Evolutionary conservation across 64 coral and sea anemone species (phyloP).

Genomic region (Catalaphyllia jardinei): DNA sequence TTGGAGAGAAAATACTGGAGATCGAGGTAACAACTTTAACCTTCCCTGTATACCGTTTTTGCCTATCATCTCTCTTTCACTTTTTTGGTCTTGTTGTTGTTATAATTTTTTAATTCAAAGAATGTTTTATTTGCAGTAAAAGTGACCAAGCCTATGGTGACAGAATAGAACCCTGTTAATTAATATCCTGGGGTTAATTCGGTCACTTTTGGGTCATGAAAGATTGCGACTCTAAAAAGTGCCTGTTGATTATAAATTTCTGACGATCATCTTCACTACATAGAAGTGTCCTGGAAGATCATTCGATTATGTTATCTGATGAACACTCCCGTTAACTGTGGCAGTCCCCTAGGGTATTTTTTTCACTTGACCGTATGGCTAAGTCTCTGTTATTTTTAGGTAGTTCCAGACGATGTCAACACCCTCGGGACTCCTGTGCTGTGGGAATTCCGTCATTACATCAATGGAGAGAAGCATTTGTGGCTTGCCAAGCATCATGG

Average conservation of each 20-base stretch:
- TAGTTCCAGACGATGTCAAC: constrained; percentile 33
- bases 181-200: no score
- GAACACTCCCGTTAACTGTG: no score
- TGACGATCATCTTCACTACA: no score
- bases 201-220: no score
- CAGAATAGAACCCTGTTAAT: neutral
- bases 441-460: constrained; percentile 52
- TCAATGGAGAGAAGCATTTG: constrained; percentile 50
- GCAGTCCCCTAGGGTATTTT: neutral
- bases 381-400: constrained; percentile 20
- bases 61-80: no score
- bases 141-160: no score
- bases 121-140: neutral
- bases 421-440: constrained; percentile 62
- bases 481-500: constrained; percentile 38
- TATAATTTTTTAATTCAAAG: neutral
- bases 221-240: no score
- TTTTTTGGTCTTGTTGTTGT: no score
- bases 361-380: neutral
- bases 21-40: constrained; percentile 39
- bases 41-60: no score
- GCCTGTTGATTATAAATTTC: no score
- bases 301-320: no score
- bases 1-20: constrained; percentile 30
- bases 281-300: no score